Conservation (phyloP, 2,113 vertebrate genomes). For the Neofelis nebulosa region DNA sequence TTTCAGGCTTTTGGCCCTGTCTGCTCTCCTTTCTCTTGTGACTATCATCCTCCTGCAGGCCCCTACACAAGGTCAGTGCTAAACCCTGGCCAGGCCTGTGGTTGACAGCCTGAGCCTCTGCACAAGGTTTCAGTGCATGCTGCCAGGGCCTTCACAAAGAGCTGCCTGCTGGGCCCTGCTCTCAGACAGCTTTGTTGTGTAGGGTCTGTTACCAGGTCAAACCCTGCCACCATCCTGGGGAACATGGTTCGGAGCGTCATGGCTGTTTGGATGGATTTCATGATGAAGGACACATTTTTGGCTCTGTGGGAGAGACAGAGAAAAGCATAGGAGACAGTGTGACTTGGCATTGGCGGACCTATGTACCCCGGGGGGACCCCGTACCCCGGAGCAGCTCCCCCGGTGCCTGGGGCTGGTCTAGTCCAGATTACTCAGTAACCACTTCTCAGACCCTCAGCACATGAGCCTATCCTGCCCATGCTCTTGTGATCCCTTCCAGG, state of each 20-base stretch:
- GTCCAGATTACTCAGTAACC: rapidly evolving
- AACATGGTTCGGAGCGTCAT: conserved; percentile 87
- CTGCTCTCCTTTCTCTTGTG: not conserved
- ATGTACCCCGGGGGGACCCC: not conserved
- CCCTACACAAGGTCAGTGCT: not conserved
- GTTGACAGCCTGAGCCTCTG: not conserved
- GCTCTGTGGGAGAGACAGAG: conserved; percentile 82
- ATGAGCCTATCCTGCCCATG: rapidly evolving
- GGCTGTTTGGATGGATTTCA: conserved; percentile 82
- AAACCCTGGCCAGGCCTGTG: not conserved
- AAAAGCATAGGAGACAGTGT: not conserved
- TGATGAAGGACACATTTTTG: conserved; percentile 82
- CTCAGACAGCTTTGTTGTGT: too few species aligned
- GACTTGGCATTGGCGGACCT: rapidly evolving
- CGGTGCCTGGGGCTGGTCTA: rapidly evolving
- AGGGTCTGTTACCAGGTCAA: conserved; percentile 90
- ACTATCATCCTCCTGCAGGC: too few species aligned
- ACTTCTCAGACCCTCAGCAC: not conserved
- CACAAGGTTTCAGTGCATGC: not conserved
- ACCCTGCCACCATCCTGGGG: conserved; percentile 91
- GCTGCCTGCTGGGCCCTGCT: not conserved
- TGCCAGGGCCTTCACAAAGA: not conserved
- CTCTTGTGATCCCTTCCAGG: not conserved
- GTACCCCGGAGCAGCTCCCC: too few species aligned
- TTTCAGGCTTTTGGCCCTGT: not conserved